phyloP scores from a whole-genome alignment of 2,113 vertebrate genomes.

The Fulica atra region DNA sequence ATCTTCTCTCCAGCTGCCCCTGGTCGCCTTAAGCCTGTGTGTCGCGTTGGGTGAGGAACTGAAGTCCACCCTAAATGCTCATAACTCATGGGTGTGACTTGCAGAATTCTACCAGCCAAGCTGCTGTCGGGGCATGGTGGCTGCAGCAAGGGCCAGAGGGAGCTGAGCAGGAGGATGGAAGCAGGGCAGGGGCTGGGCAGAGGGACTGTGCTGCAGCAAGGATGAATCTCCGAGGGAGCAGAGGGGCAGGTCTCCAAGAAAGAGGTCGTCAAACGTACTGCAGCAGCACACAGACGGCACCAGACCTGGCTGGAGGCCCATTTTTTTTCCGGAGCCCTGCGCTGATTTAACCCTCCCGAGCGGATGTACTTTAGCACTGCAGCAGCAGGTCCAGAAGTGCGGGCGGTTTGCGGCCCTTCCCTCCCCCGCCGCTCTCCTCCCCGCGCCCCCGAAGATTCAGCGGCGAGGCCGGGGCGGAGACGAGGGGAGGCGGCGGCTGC shows the following conservation, averaged over 20 bases:
- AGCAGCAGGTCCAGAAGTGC: conserved; percentile 3
- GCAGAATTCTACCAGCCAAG: neutral
- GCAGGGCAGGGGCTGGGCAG: neutral
- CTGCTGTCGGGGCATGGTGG: neutral
- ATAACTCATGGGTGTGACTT: conserved; percentile 13
- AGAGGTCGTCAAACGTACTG: conserved; percentile 39
- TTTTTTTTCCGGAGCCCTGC: neutral
- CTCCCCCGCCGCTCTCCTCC: neutral
- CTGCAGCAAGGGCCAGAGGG: neutral
- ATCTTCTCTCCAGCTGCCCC: neutral
- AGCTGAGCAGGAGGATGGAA: neutral
- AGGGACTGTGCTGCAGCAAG: neutral
- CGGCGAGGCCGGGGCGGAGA: neutral
- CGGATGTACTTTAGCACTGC: conserved; percentile 5
- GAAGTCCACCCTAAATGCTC: neutral
- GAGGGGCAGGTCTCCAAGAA: conserved; percentile 38
- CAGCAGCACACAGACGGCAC: conserved; percentile 12
- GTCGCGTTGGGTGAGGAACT: neutral
- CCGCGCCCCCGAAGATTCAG: neutral
- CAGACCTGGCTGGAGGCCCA: conserved; percentile 5
- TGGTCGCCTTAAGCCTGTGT: neutral
- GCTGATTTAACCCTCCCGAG: conserved; percentile 43
- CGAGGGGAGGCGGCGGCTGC: neutral
- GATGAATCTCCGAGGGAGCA: conserved; percentile 14
- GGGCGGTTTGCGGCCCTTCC: neutral